Evolutionary conservation across 2,113 vertebrate genomes (phyloP), one percentile per base, ranked within the genome.

Genomic region (Martes martes): DNA sequence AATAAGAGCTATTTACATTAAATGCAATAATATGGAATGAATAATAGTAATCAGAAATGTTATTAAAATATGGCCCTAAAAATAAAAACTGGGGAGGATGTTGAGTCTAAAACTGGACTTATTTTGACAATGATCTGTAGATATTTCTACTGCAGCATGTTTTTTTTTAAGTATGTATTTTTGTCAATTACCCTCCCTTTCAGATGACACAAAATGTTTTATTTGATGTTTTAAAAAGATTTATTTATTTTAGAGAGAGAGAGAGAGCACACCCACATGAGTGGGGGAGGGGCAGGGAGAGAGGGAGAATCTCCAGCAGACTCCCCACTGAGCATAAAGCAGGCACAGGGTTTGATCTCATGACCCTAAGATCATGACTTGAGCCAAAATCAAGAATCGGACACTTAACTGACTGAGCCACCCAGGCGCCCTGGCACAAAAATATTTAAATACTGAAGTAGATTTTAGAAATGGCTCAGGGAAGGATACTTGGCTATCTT

Each of bases 121-220:
- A 91, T 93, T 97, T 97, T 94, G 47, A 84, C 33, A 73, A 42
- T 45, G 24, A 21, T n/a, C 16, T 95, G 19, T 74, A 80, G 50
- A 26, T 74, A 63, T 97, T 91, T 93, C 63, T 74, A 59, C 28
- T 63, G 61, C 16, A 78, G 31, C 28, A 11, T 78, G 55, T 28
- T 65, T 65, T 65, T 61, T 33, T 67, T 67, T 3, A 67, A 67
- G 31, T 67, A 67, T 67, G 31, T 67, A 8, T 18, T 55, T 47
- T 23, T 5, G 4, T 80, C 63, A 89, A 18, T 80, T 15, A 7
- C 7, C 33, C 14, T 47, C 15, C 88, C 14, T 16, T 81, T 26
- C 31, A 11, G 16, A 76, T 95, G 85, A 63, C 26, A 91, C 24
- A 71, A 28, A 33, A 67, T 67, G 28, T 33, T 65, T 31, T 63